Conservation (phyloP, 2,113 vertebrate species). For the Pimephales promelas region DNA sequence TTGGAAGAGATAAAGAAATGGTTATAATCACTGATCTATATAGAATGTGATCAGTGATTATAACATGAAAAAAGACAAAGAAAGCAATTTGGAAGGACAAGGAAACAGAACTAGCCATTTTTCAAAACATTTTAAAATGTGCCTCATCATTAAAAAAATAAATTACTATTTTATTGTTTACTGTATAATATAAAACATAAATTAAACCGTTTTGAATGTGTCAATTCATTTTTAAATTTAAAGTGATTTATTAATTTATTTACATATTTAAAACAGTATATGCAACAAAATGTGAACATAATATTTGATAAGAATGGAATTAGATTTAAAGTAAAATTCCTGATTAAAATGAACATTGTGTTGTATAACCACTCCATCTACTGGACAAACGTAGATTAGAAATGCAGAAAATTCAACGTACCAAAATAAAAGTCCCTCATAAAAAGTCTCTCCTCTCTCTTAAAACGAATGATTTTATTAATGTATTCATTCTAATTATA, state of each 20-base stretch:
- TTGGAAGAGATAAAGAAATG: not conserved
- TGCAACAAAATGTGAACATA: not conserved
- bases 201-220: not conserved
- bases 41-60: no score
- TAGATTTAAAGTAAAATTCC: not conserved
- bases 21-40: no score
- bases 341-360: not conserved
- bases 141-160: not conserved
- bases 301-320: not conserved
- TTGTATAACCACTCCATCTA: slow-evolving; percentile 4
- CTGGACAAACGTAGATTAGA: not conserved
- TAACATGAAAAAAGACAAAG: not conserved
- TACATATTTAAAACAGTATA: not conserved
- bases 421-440: not conserved
- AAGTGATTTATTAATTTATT: no score
- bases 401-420: not conserved
- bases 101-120: not conserved
- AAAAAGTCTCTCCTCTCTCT: not conserved
- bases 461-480: not conserved
- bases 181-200: not conserved
- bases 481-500: not conserved
- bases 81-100: not conserved
- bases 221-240: not conserved
- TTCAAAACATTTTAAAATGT: not conserved
- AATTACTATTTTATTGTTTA: not conserved